Evolutionary conservation across 2,888 invertebrate species (phyloP).

Genomic region (Monoplex corrugatus): DNA sequence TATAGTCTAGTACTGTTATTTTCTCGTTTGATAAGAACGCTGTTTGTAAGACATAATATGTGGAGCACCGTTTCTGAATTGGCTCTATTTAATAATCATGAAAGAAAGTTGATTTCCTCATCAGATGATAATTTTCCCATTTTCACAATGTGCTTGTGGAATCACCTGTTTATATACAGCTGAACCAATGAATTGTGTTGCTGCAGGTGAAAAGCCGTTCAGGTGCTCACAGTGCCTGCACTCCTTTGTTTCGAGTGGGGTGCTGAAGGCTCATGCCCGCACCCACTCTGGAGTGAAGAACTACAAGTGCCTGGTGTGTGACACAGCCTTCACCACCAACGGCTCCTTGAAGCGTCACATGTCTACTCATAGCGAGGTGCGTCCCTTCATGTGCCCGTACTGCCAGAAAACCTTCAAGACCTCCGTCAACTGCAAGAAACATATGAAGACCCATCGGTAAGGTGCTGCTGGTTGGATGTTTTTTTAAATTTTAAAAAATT

Average conservation of each 20-base stretch:
- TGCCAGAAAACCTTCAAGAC: constrained; percentile 86
- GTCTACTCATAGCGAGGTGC: constrained; percentile 85
- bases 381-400: constrained; percentile 84
- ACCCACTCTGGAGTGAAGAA: constrained; percentile 84
- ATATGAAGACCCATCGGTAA: constrained; percentile 85
- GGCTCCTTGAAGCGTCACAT: constrained; percentile 90
- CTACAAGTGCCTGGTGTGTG: constrained; percentile 86
- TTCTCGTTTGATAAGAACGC: too few relatives aligned
- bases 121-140: too few relatives aligned
- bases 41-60: too few relatives aligned
- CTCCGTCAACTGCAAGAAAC: constrained; percentile 85
- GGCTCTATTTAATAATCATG: too few relatives aligned
- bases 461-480: background rate
- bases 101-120: too few relatives aligned
- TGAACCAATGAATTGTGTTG: background rate
- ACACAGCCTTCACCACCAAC: constrained; percentile 86
- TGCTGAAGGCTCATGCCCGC: constrained; percentile 84
- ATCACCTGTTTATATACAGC: too few relatives aligned
- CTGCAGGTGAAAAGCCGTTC: constrained; percentile 82
- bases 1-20: too few relatives aligned
- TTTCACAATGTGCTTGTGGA: too few relatives aligned
- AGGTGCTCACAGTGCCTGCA: constrained; percentile 80
- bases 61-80: too few relatives aligned
- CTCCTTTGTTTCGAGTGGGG: constrained; percentile 84
- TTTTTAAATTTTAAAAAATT: background rate